Evolutionary conservation across 2,113 vertebrate species (phyloP), one percentile per base, ranked within the genome.

Genomic region (Orthonyx spaldingii): DNA sequence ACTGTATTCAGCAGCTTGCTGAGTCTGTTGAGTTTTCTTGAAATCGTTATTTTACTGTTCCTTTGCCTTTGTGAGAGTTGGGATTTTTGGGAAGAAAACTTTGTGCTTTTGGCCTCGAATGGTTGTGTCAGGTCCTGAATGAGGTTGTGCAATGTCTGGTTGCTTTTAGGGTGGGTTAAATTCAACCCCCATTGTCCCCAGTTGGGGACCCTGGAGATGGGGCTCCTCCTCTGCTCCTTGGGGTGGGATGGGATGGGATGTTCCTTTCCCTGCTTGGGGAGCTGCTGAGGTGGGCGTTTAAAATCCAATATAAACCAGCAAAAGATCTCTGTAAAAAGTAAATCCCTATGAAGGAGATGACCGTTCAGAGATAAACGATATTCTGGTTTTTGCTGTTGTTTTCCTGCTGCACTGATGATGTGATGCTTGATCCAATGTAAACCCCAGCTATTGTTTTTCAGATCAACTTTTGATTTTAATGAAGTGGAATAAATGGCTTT

Each of bases 111-210:
- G 55, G 47, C 7, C 42, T 37, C 0, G 12, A 27, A 26, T 0
- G 9, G 32, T 9, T 85, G 65, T 41, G 21, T 11, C 0, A 0
- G 30, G 39, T 11, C 6, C 4, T 83, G 28, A 49, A 3, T 1
- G 61, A 75, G 57, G 18, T 1, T 46, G 13, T 32, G 16, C n/a
- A 7, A 7, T 1, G 76, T n/a, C 27, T 56, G 16, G 23, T 10
- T 23, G 53, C 2, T 71, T 66, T 59, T 35, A 16, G 50, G 35
- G 9, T 11, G 55, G 33, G 6, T 4, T 46, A 2, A 23, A 23
- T 46, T 11, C 14, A 26, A 33, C 8, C 18, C 1, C 23, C 16
- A n/a, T 28, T 84, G 20, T 55, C 9, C 27, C 4, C 14, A 26
- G 13, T 49, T 46, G 77, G 12, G 6, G 11, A 4, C 10, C 1